These are phyloP conservation scores for Melanotaenia maccullochi DNA, from an alignment of 2,797 vertebrate species.

Conservation along the genomic window DNA sequence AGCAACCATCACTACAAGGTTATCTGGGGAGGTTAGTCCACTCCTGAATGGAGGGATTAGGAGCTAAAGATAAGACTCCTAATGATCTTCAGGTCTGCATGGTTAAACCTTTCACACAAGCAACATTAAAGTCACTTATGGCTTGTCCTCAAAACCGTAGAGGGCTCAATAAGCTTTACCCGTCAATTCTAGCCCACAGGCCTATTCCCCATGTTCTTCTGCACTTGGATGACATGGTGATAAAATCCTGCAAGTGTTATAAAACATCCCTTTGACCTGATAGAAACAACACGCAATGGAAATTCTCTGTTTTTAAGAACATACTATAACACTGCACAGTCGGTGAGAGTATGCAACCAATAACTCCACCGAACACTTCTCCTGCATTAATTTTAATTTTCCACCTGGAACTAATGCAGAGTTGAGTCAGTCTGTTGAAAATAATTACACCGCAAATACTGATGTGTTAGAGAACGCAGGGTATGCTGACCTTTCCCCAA, in stretches of 20 bases:
- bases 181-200: slow-evolving; percentile 38
- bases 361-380: background rate
- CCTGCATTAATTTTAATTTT: background rate
- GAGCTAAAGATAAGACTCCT: slow-evolving; percentile 49
- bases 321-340: background rate
- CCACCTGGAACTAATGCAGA: background rate
- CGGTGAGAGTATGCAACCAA: background rate
- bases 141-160: slow-evolving; percentile 57
- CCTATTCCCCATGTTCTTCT: slow-evolving; percentile 31
- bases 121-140: slow-evolving; percentile 53
- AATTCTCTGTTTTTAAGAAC: background rate
- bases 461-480: background rate
- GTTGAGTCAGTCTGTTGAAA: background rate
- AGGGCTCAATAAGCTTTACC: slow-evolving; percentile 54
- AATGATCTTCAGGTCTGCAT: slow-evolving; percentile 54
- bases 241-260: slow-evolving; percentile 70
- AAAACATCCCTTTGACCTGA: slow-evolving; percentile 73
- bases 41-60: slow-evolving; percentile 44
- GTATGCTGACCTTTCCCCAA: background rate
- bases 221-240: slow-evolving; percentile 62
- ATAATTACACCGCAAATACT: background rate
- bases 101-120: slow-evolving; percentile 41
- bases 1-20: slow-evolving; percentile 41
- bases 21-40: slow-evolving; percentile 18
- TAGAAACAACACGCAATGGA: slow-evolving; percentile 29